Evolutionary conservation across 2,113 vertebrate species (phyloP), one percentile per base, ranked within the genome.

Genomic region (Dascyllus trimaculatus): DNA sequence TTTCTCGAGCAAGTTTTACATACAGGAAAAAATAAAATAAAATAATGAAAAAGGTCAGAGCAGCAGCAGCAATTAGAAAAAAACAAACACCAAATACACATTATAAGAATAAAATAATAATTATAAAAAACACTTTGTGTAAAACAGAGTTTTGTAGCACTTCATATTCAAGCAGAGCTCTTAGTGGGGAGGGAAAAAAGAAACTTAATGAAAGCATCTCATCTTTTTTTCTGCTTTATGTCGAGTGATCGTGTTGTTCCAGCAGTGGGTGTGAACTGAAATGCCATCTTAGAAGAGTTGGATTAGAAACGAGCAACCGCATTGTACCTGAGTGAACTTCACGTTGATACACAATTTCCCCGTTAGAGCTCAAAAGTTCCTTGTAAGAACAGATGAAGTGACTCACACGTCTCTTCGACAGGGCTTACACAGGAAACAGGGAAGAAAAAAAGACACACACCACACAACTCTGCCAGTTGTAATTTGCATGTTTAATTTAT

Each of bases 261-360:
- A 64, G 61, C 15, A 38, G 85, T 80, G 66, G 80, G 84, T 66
- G 81, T 74, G 61, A 87, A 63, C 15, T 56, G 59, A 89, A 86
- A 88, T 75, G 67, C 43, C 52, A 57, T 78, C 18, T 65, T 53
- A 62, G 56, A 81, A 43, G 51, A 72, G 35, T 35, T 84, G 74
- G 63, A 66, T 80, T 46, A 49, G 26, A 89, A 73, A 59, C 2
- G 0, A 75, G 46, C 66, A 35, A 84, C 87, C 54, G 8, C 84
- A 57, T 15, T 51, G 17, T 58, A 68, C 60, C 78, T 77, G 65
- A 73, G 67, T 22, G 51, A 78, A 65, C 43, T 46, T 61, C 22
- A 1, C 45, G 69, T 29, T 75, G 75, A 81, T 71, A 45, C 63
- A 78, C 71, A 58, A 8, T 91, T 93, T 92, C 90, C 85, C 38